Percentiles rank a stretch among this genome's conserved stretches.
phyloP scores from a whole-genome alignment of 1,140 invertebrate genomes.

The Riptortus pedestris region DNA sequence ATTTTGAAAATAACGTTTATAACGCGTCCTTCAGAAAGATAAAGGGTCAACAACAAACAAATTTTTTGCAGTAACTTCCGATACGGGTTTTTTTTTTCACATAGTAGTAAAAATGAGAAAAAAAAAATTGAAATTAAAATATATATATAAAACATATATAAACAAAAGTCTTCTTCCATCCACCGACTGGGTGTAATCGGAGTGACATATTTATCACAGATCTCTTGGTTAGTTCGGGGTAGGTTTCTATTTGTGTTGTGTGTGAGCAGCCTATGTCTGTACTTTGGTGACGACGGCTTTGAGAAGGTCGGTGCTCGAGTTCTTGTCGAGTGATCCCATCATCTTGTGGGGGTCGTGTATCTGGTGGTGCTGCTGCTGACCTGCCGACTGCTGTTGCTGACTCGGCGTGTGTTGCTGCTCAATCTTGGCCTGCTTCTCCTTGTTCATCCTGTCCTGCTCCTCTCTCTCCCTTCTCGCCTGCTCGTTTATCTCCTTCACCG shows the following conservation, averaged over 20 bases:
- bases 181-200: constrained; percentile 3
- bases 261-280: constrained; percentile 29
- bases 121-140: not conserved
- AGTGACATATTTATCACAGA: constrained; percentile 14
- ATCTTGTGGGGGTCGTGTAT: constrained; percentile 31
- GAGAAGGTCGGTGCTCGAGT: constrained; percentile 30
- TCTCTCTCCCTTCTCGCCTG: constrained; percentile 80
- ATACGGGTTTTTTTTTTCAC: constrained; percentile 7
- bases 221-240: not conserved
- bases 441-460: constrained; percentile 82
- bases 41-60: not conserved
- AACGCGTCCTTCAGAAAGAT: constrained; percentile 12
- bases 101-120: not conserved
- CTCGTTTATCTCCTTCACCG: constrained; percentile 90
- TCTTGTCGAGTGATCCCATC: constrained; percentile 31
- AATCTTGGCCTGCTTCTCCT: constrained; percentile 71
- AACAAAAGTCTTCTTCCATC: constrained; percentile 14
- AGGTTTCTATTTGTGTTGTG: not conserved
- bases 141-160: constrained; percentile 1
- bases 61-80: not conserved
- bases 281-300: constrained; percentile 33
- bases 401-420: constrained; percentile 44
- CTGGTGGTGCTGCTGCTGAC: constrained; percentile 46
- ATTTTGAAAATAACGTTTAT: constrained; percentile 12
- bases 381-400: constrained; percentile 43